A percentile compares a stretch with the other conserved stretches of the same genome.
phyloP scores from a whole-genome alignment of 2,797 vertebrate genomes.

The Leptatherina wallacei region DNA sequence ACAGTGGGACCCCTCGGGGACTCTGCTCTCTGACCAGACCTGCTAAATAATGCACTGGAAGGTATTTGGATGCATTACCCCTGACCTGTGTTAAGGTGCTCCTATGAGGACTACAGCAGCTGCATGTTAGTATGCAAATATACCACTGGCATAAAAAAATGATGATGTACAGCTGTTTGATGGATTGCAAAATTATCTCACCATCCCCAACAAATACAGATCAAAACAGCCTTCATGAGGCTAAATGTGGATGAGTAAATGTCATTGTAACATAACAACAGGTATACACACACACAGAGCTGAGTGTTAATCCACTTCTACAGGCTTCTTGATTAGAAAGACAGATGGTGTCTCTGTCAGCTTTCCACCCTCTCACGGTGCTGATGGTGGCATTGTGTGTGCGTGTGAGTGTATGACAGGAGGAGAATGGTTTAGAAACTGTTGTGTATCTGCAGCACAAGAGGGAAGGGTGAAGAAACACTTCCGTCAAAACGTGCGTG shows the following conservation, averaged over 20 bases:
- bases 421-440: constrained; percentile 18
- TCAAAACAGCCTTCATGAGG: constrained; percentile 18
- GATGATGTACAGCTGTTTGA: constrained; percentile 38
- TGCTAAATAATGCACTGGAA: constrained; percentile 40
- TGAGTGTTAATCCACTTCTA: constrained; percentile 43
- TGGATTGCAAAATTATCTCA: constrained; percentile 12
- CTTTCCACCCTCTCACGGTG: constrained; percentile 54
- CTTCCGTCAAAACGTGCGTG: constrained; percentile 27
- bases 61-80: constrained; percentile 26
- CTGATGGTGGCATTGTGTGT: constrained; percentile 33
- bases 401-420: constrained; percentile 20
- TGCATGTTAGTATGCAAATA: constrained; percentile 17
- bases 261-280: constrained; percentile 40
- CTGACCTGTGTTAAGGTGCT: constrained; percentile 21
- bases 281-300: constrained; percentile 27
- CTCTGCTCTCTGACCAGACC: constrained; percentile 44
- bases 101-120: constrained; percentile 22
- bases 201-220: constrained; percentile 10
- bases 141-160: not conserved
- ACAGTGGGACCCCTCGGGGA: constrained; percentile 6
- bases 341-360: constrained; percentile 76
- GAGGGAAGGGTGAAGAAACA: constrained; percentile 22
- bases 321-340: constrained; percentile 63
- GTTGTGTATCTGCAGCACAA: constrained; percentile 15
- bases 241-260: constrained; percentile 3